Evolutionary conservation across 2,888 invertebrate species (phyloP).

Genomic region (Habroteleia sp.): DNA sequence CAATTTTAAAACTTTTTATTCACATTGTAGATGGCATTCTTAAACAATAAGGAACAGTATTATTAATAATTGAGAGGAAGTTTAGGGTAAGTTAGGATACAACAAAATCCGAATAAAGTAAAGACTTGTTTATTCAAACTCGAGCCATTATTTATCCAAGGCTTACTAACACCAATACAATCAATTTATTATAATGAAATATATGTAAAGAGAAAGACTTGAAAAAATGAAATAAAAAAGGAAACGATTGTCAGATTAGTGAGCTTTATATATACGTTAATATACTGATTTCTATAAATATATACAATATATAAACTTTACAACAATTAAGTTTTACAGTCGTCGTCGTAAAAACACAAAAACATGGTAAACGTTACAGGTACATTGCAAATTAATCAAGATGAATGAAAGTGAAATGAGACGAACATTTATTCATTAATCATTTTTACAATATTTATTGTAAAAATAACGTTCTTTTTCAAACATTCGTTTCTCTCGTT

Average conservation of each 20-base stretch:
- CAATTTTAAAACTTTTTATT: too few relatives aligned
- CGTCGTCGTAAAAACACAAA: constrained; percentile 15
- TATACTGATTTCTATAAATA: neutral
- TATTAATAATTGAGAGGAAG: constrained; percentile 6
- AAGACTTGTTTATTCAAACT: constrained; percentile 43
- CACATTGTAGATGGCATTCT: constrained; percentile 13
- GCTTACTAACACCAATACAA: constrained; percentile 8
- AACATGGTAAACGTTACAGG: neutral
- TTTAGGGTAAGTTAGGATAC: constrained; percentile 33
- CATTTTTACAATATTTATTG: neutral
- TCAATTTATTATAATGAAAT: constrained; percentile 14
- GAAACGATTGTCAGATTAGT: neutral
- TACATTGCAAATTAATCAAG: neutral
- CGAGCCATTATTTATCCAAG: constrained; percentile 23
- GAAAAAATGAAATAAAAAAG: neutral
- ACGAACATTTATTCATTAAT: too few relatives aligned
- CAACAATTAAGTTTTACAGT: constrained; percentile 5
- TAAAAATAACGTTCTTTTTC: too few relatives aligned
- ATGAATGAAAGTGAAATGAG: constrained; percentile 11
- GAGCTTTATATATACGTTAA: neutral
- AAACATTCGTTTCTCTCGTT: too few relatives aligned
- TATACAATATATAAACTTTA: constrained; percentile 3
- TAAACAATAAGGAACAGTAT: neutral
- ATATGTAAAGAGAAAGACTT: constrained; percentile 4
- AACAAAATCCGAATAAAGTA: constrained; percentile 52